These are phyloP conservation scores for Austrofundulus limnaeus DNA, from an alignment of 2,113 vertebrate genomes.

Conservation along the genomic window DNA sequence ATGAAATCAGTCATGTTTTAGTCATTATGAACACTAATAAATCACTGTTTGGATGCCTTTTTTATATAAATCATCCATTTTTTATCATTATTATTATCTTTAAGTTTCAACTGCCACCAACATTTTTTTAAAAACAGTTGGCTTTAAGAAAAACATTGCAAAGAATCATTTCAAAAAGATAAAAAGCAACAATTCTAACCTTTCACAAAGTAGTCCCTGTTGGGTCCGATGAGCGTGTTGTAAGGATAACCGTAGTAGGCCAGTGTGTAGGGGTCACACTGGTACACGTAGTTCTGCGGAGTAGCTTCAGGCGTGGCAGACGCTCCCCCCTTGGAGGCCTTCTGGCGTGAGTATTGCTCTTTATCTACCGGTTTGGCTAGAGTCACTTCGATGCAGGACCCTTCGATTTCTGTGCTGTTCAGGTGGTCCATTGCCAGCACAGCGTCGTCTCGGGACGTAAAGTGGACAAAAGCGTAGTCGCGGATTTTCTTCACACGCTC, in stretches of 20 bases:
- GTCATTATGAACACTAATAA: conserved; percentile 29
- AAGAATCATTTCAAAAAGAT: neutral
- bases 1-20: conserved; percentile 35
- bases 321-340: conserved; percentile 87
- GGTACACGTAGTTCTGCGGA: conserved; percentile 91
- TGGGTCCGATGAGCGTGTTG: conserved; percentile 94
- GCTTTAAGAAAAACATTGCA: conserved; percentile 24
- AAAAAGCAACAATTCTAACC: conserved; percentile 79
- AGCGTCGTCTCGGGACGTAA: conserved; percentile 91
- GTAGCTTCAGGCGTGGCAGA: conserved; percentile 74
- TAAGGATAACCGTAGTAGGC: conserved; percentile 97
- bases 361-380: conserved; percentile 98
- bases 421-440: conserved; percentile 95
- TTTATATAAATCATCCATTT: conserved; percentile 2
- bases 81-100: neutral
- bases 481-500: conserved; percentile 98
- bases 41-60: conserved; percentile 12
- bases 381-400: conserved; percentile 95
- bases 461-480: conserved; percentile 98
- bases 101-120: conserved; percentile 15
- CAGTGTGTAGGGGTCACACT: conserved; percentile 94
- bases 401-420: conserved; percentile 93
- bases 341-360: conserved; percentile 97
- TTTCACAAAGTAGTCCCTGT: conserved; percentile 99
- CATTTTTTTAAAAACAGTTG: conserved; percentile 3